Percentiles rank a stretch among this genome's conserved stretches.
phyloP scores from a whole-genome alignment of 2,797 vertebrate genomes.

The Sebastes variabilis region DNA sequence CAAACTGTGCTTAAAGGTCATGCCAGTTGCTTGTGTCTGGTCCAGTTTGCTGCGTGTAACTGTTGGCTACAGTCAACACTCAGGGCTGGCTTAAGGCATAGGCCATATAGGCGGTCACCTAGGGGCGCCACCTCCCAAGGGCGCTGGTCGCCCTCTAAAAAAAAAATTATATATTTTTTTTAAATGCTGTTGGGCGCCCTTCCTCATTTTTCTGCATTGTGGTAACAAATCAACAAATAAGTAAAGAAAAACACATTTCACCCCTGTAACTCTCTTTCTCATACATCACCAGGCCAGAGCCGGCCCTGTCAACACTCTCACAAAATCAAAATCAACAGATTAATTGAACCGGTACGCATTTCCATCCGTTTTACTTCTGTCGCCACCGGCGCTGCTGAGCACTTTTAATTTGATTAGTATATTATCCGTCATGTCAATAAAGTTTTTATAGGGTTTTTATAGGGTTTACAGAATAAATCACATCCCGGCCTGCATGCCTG shows the following conservation, averaged over 20 bases:
- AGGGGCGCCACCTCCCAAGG: too few species aligned
- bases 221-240: too few species aligned
- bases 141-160: too few species aligned
- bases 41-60: neutral
- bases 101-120: too few species aligned
- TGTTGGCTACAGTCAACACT: constrained; percentile 9
- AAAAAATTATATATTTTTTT: too few species aligned
- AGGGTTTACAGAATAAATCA: constrained; percentile 33
- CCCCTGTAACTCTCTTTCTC: too few species aligned
- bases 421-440: constrained; percentile 43
- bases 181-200: too few species aligned
- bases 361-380: constrained; percentile 43
- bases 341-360: constrained; percentile 30
- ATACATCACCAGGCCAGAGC: too few species aligned
- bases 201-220: too few species aligned
- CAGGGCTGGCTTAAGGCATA: too few species aligned
- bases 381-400: constrained; percentile 1
- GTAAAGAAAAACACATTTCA: too few species aligned
- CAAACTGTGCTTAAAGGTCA: constrained; percentile 20
- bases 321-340: constrained; percentile 47
- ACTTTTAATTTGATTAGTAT: constrained; percentile 49
- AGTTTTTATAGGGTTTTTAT: constrained; percentile 23
- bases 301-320: neutral
- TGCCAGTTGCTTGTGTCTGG: constrained; percentile 5
- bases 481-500: neutral